phyloP scores from a whole-genome alignment of 2,888 invertebrate species.

The Lithophane socia region DNA sequence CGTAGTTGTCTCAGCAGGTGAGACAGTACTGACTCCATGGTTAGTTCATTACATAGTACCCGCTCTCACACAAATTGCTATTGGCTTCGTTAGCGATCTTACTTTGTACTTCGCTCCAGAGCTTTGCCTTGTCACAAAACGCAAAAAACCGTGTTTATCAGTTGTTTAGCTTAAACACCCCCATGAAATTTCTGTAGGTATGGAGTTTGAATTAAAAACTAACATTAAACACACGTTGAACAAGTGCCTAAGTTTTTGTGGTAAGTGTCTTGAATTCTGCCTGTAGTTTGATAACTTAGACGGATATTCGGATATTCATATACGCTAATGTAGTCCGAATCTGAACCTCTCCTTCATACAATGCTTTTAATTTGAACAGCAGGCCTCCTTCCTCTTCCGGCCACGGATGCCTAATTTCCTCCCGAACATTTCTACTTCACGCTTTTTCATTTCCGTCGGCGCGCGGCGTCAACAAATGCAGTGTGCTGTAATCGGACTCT shows the following conservation, averaged over 20 bases:
- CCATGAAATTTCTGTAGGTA: no score
- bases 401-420: constrained; percentile 43
- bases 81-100: constrained; percentile 22
- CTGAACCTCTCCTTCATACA: background rate
- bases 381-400: background rate
- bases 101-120: constrained; percentile 3
- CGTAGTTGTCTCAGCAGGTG: constrained; percentile 2
- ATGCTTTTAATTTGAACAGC: constrained; percentile 25
- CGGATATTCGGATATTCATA: background rate
- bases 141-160: background rate
- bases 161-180: no score
- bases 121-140: background rate
- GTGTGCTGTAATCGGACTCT: constrained; percentile 35
- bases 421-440: constrained; percentile 32
- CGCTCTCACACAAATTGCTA: constrained; percentile 30
- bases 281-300: constrained; percentile 5
- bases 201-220: no score
- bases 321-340: background rate
- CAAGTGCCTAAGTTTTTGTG: no score
- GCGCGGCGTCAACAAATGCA: constrained; percentile 37
- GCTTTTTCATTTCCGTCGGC: constrained; percentile 53
- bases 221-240: no score
- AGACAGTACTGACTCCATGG: background rate
- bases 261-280: background rate
- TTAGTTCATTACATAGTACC: constrained; percentile 14